A percentile compares a stretch with the other conserved stretches of the same genome.
Conservation (phyloP, 1,140 invertebrate species). For the Zophobas morio region DNA sequence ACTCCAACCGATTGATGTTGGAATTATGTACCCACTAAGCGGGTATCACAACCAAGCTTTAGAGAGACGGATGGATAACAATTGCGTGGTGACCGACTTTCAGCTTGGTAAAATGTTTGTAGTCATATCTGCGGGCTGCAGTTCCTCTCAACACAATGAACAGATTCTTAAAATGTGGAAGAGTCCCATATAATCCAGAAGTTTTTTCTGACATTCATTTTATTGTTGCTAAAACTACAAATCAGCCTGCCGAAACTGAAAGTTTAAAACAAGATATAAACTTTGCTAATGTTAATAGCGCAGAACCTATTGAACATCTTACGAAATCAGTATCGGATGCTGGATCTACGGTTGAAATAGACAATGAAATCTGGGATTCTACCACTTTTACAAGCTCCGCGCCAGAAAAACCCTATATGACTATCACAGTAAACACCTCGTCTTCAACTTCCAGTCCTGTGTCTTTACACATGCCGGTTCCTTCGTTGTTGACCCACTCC, state of each 20-base stretch:
- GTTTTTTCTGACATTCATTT: constrained; percentile 38
- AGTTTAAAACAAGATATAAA: background rate
- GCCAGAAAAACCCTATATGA: too few relatives aligned
- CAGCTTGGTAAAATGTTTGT: constrained; percentile 62
- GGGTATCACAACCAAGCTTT: constrained; percentile 19
- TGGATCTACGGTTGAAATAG: too few relatives aligned
- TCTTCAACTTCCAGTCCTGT: too few relatives aligned
- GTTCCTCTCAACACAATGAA: constrained; percentile 60
- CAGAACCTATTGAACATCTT: background rate
- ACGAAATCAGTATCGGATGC: too few relatives aligned
- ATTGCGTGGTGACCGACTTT: constrained; percentile 58
- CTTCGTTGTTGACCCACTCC: too few relatives aligned
- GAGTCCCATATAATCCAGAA: constrained; percentile 58
- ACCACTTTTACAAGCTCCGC: too few relatives aligned
- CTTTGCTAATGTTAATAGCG: background rate
- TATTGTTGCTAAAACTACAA: constrained; percentile 2
- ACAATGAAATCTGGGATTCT: too few relatives aligned
- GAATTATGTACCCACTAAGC: constrained; percentile 61
- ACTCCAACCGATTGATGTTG: constrained; percentile 63
- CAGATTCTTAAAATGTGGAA: constrained; percentile 59
- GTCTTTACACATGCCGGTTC: too few relatives aligned
- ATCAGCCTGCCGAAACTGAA: background rate
- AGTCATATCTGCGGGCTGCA: constrained; percentile 61
- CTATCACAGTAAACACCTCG: too few relatives aligned
- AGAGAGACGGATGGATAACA: background rate